Base-by-base conservation (phyloP, 2,113 vertebrate genomes). In the Malurus alboscapulatus region DNA sequence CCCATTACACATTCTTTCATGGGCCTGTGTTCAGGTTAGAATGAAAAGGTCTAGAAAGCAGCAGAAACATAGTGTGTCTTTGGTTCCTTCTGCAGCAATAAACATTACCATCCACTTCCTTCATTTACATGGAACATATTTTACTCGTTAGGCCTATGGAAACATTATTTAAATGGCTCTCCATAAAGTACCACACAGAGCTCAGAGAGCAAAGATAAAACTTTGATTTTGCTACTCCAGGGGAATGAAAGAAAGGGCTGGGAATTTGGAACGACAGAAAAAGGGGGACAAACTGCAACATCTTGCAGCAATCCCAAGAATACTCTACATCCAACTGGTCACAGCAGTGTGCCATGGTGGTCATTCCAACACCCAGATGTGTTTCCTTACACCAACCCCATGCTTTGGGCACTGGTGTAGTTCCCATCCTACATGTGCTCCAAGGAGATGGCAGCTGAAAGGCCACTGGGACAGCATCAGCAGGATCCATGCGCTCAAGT, bases 111-210 rank as follows among this genome's bases (percentile, higher is more conserved):
- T 40, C 19, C 24, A 68, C 57, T 92, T 90, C 69, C 53, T 86
- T 53, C 42, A 89, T 89, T 92, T 91, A 83, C 25, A 85, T 45
- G 48, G 54, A 84, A 93, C 93, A 59, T 55, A 72, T 69, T 93
- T 87, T 6, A 63, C 32, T 42, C 81, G 59, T 83, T 90, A 38
- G 94, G 82, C 63, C 79, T 84, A 91, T 57, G 77, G 90, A 90
- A 92, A 87, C 50, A 81, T 53, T 88, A 91, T 74, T 97, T 17
- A 18, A 88, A 34, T 10, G 22, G 24, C 29, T 84, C 66, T 95
- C 45, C 87, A 94, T 87, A 88, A 54, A 76, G 47, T 67, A 45
- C 16, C 47, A 20, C 21, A 30, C 13, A 57, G 58, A 48, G 50
- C 38, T 62, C 6, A 1, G 69, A 82, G 13, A 20, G 50, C 32